These are phyloP conservation scores for Chrysocyon brachyurus DNA, from an alignment of 2,797 vertebrate species.

Conservation along the genomic window DNA sequence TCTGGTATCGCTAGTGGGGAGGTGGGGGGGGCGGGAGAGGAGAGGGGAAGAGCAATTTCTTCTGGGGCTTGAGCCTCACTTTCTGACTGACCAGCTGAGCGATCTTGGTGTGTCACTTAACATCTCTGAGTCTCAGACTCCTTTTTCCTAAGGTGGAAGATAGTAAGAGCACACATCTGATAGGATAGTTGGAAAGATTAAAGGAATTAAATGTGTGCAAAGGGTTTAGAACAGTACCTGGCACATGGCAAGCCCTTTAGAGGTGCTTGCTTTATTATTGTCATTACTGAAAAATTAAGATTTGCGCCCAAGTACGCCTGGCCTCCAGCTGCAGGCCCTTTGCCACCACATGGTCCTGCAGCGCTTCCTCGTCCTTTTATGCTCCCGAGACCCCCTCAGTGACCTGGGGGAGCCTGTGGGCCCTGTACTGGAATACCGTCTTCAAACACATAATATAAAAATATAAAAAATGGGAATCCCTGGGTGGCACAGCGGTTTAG, in stretches of 20 bases:
- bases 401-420: too few species aligned
- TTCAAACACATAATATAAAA: not conserved
- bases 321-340: rapidly evolving
- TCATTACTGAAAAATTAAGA: not conserved
- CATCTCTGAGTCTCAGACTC: not conserved
- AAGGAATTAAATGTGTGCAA: not conserved
- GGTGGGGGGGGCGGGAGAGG: too few species aligned
- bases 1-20: rapidly evolving
- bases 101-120: too few species aligned
- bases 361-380: rapidly evolving
- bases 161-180: not conserved
- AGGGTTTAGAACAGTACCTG: not conserved
- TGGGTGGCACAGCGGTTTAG: too few species aligned
- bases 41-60: too few species aligned
- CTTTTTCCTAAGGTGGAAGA: not conserved
- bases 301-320: rapidly evolving
- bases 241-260: rapidly evolving
- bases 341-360: rapidly evolving
- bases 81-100: not conserved
- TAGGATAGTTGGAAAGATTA: not conserved
- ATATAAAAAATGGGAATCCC: not conserved
- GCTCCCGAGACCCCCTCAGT: rapidly evolving
- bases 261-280: not conserved
- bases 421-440: not conserved
- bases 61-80: not conserved